Evolutionary conservation across 2,113 vertebrate species (phyloP), one percentile per base, ranked within the genome.

Genomic region (Indicator maculatus): DNA sequence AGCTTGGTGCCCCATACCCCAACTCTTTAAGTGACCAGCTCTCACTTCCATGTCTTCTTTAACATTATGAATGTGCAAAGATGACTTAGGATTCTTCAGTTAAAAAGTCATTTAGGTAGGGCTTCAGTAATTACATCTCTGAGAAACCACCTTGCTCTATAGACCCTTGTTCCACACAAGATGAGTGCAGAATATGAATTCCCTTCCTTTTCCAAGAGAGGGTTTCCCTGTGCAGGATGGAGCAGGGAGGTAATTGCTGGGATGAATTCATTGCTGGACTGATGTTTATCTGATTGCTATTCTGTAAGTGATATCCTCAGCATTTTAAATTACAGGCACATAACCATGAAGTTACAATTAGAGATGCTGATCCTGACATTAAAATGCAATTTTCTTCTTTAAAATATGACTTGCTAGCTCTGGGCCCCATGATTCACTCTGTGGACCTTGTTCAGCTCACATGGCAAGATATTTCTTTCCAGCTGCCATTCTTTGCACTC

Each of bases 301-400:
- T 95, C 81, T 55, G 7, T 74, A 69, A 93, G 50, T 94, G 81
- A 84, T 61, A 89, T 90, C 73, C 61, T 80, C 72, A 38, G 53
- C 80, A 72, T 63, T 96, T 91, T 73, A 95, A 95, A 95, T 95
- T 89, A 72, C 80, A 88, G 69, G 76, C 94, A 93, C 61, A 93
- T 71, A 91, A 83, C 89, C 72, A 36, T 81, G 79, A 83, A 86
- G 75, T 65, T 91, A 66, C 89, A 97, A 95, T 96, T 93, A 93
- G 58, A 86, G 81, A 50, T 2, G 7, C 72, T 75, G 89, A 93
- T 96, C 75, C 93, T 83, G 56, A 72, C 81, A 74, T 95, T 95
- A 93, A 96, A 95, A 71, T 58, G 90, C 76, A 24, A 77, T 95
- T 93, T 95, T 91, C 63, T 65, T 91, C 72, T 90, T 88, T 89